These are phyloP conservation scores for Calameuta pallipes DNA, from an alignment of 2,888 invertebrate species.

Conservation along the genomic window DNA sequence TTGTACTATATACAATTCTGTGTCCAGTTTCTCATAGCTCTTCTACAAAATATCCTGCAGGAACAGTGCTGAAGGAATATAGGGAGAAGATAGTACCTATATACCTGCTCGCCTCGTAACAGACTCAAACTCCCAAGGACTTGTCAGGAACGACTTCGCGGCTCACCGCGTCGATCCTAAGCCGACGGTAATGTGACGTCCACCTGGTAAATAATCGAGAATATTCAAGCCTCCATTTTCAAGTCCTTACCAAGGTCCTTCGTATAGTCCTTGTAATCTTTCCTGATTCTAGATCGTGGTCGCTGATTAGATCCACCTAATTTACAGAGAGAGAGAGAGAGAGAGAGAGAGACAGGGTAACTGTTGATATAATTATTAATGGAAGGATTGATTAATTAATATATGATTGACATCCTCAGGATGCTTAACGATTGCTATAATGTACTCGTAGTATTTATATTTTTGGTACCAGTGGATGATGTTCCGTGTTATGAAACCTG, in stretches of 20 bases:
- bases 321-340: constrained; percentile 23
- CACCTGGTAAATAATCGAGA: constrained; percentile 45
- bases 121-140: constrained; percentile 9
- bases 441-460: not conserved
- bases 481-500: not conserved
- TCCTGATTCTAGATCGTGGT: constrained; percentile 24
- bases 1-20: not conserved
- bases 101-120: not conserved
- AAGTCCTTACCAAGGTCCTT: constrained; percentile 14
- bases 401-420: not conserved
- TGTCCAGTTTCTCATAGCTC: not conserved
- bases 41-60: not conserved
- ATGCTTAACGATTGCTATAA: not conserved
- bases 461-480: not conserved
- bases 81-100: not conserved
- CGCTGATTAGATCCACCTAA: constrained; percentile 15
- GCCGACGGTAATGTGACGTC: constrained; percentile 51
- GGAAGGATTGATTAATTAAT: not conserved
- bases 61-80: not conserved
- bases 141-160: constrained; percentile 27
- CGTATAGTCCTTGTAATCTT: constrained; percentile 27
- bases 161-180: constrained; percentile 41
- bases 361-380: constrained; percentile 19
- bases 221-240: constrained; percentile 10
- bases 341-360: constrained; percentile 25